A percentile compares a stretch with the other conserved stretches of the same genome.
These are phyloP conservation scores for Psittacus erithacus DNA, from an alignment of 2,113 vertebrate species.

Conservation along the genomic window DNA sequence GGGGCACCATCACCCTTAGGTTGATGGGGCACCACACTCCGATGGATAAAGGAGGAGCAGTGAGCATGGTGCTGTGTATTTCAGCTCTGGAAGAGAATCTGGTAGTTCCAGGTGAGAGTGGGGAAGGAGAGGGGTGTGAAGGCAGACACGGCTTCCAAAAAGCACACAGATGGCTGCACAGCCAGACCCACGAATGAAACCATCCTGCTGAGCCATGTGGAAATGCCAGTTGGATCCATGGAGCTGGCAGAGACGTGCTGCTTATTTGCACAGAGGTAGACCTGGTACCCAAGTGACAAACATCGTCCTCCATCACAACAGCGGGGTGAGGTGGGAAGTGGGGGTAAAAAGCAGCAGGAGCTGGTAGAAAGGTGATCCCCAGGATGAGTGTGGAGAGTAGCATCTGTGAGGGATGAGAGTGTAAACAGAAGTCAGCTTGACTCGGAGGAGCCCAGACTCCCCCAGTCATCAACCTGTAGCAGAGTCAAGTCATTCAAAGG, in stretches of 20 bases:
- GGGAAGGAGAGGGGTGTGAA: background rate
- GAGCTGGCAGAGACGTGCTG: background rate
- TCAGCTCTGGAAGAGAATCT: background rate
- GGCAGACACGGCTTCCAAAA: background rate
- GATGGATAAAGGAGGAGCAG: background rate
- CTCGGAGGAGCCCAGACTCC: background rate
- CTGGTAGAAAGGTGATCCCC: background rate
- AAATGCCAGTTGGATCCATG: background rate
- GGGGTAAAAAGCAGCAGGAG: background rate
- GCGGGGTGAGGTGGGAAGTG: background rate
- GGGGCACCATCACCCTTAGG: too few species aligned
- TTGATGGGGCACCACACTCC: background rate
- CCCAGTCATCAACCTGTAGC: background rate
- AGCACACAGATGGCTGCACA: background rate
- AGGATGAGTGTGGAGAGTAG: accelerated
- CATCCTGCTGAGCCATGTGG: background rate
- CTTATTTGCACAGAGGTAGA: background rate
- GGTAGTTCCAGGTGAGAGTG: background rate
- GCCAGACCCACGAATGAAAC: accelerated
- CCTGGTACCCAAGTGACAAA: background rate
- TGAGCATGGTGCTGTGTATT: accelerated
- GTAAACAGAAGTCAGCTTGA: background rate
- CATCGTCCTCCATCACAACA: accelerated
- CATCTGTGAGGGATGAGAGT: background rate
- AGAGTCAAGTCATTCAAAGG: background rate